Evolutionary conservation across 2,797 vertebrate genomes (phyloP), one percentile per base, ranked within the genome.

Genomic region (Tapirus indicus): DNA sequence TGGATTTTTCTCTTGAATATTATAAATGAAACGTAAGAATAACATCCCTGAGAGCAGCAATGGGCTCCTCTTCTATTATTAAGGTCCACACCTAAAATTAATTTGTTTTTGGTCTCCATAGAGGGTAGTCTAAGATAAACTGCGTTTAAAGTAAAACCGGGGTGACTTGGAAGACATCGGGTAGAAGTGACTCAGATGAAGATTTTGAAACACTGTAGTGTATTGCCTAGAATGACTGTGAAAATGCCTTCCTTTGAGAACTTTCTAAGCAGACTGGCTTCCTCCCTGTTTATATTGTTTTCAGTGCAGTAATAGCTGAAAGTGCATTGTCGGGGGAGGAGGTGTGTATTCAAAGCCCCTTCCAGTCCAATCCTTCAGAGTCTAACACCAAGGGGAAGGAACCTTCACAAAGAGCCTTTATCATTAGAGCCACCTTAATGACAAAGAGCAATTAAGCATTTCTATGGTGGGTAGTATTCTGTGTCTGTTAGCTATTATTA

Each of bases 401-500:
- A 60, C 29, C 35, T 72, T 90, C 91, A 92, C 87, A 85, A 95
- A 92, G 71, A 94, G 75, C 66, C 72, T 93, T 92, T 88, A 88
- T 97, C 56, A 74, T 93, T 88, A 96, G 62, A 94, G 58, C 75
- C 88, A 96, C 88, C 75, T 78, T 96, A 97, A 97, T 88, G 92
- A 95, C 95, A 95, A 93, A 94, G 92, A 92, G 88, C 94, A 97
- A 92, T 97, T 95, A 98, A 97, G 44, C 88, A 88, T 96, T 93
- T 97, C 97, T 97, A 85, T 95, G 88, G 93, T 44, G 94, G 97
- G 85, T 64, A 95, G 95, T 82, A 91, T 92, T 94, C 94, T 85
- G 94, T 91, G 88, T 97, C 96, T 94, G 97, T 97, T 97, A 92
- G 97, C 96, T 97, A 90, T 98, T 97, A 97, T 98, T 97, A 98